phyloP scores from a whole-genome alignment of 2,113 vertebrate genomes.

The Caretta caretta region DNA sequence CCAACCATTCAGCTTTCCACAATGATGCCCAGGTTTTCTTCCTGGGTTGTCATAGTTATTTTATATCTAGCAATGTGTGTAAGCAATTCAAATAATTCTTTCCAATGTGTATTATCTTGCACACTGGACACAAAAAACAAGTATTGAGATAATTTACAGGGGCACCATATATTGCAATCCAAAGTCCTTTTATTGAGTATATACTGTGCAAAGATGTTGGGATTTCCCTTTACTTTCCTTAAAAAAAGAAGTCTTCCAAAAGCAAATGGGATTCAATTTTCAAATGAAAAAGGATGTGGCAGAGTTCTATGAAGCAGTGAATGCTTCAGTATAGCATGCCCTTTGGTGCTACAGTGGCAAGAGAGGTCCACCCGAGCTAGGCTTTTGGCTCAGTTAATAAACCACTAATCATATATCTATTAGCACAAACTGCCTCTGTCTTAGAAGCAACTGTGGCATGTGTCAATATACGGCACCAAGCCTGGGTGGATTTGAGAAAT shows the following conservation, averaged over 20 bases:
- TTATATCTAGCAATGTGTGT: neutral
- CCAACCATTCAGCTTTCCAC: neutral
- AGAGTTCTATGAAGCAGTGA: neutral
- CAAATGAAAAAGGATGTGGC: neutral
- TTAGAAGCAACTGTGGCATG: neutral
- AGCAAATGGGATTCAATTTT: neutral
- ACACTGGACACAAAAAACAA: neutral
- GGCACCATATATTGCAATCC: neutral
- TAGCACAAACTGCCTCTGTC: neutral
- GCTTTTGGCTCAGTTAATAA: neutral
- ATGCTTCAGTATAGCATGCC: neutral
- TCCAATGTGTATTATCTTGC: neutral
- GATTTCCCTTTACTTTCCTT: neutral
- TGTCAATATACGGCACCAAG: neutral
- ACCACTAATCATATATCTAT: neutral
- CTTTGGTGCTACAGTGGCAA: neutral
- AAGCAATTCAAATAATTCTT: neutral
- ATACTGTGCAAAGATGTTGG: neutral
- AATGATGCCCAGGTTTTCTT: neutral
- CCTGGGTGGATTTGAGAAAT: neutral
- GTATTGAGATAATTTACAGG: neutral
- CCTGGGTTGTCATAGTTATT: neutral
- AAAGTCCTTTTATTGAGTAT: neutral
- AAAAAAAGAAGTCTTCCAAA: neutral
- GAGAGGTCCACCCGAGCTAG: neutral